Evolutionary conservation across 2,113 vertebrate species (phyloP).

Genomic region (Anhinga rufa): DNA sequence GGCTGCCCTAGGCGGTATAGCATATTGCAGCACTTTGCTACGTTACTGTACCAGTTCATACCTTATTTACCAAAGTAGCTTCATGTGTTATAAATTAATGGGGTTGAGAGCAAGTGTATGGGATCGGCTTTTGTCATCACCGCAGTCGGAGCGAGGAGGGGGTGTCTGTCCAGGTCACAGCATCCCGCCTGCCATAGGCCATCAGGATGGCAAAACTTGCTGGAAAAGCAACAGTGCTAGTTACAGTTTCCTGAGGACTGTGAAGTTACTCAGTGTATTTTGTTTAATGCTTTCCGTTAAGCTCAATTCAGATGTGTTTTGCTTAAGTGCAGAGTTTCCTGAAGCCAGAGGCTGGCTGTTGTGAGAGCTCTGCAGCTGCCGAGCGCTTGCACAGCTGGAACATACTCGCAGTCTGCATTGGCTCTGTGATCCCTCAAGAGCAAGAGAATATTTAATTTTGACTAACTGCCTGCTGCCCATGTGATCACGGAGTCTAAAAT

Average conservation of each 20-base stretch:
- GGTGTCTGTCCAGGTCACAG: neutral
- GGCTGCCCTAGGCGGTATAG: accelerated
- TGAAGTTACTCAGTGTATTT: neutral
- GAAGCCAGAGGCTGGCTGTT: neutral
- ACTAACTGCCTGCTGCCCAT: neutral
- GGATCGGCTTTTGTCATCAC: neutral
- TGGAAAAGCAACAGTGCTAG: neutral
- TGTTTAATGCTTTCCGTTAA: neutral
- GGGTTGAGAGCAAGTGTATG: neutral
- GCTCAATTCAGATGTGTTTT: neutral
- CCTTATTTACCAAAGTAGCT: neutral
- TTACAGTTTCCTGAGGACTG: neutral
- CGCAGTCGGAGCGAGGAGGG: accelerated
- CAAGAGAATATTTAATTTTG: neutral
- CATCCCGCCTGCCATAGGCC: accelerated
- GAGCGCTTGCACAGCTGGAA: neutral
- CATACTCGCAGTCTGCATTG: accelerated
- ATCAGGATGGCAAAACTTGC: neutral
- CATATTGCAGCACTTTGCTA: accelerated
- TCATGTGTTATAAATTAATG: neutral
- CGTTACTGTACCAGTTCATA: neutral
- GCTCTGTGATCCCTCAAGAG: neutral
- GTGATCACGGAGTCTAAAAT: neutral
- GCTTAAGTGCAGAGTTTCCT: accelerated
- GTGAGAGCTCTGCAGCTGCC: neutral